phyloP scores from a whole-genome alignment of 53 echinoderm and acorn worm species.

The Crossaster papposus region DNA sequence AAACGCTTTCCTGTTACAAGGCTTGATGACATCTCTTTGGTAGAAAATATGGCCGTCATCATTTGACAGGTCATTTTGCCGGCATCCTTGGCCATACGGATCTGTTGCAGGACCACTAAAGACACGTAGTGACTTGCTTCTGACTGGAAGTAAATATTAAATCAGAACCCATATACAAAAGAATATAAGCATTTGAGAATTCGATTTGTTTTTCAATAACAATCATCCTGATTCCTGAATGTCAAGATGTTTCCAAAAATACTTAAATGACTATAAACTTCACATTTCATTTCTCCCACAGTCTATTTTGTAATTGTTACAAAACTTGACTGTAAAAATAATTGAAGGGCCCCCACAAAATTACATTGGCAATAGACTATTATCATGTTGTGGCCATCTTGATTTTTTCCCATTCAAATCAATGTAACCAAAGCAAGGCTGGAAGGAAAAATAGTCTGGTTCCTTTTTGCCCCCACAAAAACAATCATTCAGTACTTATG shows the following conservation, averaged over 20 bases:
- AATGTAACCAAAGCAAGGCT: conserved; percentile 17
- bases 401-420: conserved; percentile 18
- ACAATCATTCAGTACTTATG: conserved; percentile 15
- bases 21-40: background rate
- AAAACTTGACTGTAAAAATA: background rate
- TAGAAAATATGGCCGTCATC: background rate
- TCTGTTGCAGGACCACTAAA: conserved; percentile 10
- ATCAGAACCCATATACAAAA: conserved; percentile 21
- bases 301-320: conserved; percentile 11
- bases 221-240: conserved; percentile 24
- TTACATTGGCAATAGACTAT: conserved; percentile 8
- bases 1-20: conserved; percentile 30
- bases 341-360: background rate
- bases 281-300: conserved; percentile 9
- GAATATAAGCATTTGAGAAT: conserved; percentile 16
- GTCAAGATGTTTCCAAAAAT: conserved; percentile 33
- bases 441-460: conserved; percentile 18
- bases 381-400: conserved; percentile 23
- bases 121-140: conserved; percentile 16
- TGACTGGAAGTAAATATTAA: conserved; percentile 16
- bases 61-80: conserved; percentile 27
- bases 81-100: conserved; percentile 6
- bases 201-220: conserved; percentile 20
- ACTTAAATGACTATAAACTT: conserved; percentile 32
- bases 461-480: background rate